Conservation (phyloP, 2,888 invertebrate species). For the Hemaris fuciformis region DNA sequence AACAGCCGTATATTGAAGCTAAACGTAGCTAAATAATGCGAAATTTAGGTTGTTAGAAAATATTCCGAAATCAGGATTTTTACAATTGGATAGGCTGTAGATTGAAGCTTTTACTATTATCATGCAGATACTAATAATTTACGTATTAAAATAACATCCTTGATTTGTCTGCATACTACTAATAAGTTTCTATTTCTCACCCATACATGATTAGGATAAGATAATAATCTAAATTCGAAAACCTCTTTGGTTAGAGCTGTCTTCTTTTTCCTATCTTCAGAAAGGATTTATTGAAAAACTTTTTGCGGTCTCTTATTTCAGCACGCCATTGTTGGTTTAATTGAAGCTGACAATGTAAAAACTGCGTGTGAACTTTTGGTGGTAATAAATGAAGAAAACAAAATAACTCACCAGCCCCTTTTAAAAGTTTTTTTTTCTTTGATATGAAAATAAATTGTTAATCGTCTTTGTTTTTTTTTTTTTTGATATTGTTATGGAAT, state of each 20-base stretch:
- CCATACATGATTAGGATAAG: not conserved
- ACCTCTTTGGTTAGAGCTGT: not conserved
- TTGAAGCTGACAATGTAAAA: not conserved
- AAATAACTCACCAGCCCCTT: not conserved
- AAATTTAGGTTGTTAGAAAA: too few species aligned
- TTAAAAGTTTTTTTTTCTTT: not conserved
- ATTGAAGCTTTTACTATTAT: too few species aligned
- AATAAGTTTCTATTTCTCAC: not conserved
- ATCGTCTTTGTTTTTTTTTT: too few species aligned
- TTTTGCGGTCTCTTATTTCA: not conserved
- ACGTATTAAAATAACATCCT: not conserved
- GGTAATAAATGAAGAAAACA: not conserved
- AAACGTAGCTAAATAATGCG: too few species aligned
- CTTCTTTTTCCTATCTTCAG: not conserved
- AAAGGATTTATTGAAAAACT: not conserved
- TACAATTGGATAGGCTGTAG: too few species aligned
- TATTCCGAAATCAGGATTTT: too few species aligned
- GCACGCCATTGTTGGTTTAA: slow-evolving; percentile 3
- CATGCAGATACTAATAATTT: not conserved
- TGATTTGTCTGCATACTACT: not conserved
- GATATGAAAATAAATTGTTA: too few species aligned
- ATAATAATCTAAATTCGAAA: slow-evolving; percentile 3
- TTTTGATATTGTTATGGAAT: not conserved
- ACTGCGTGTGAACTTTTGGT: not conserved
- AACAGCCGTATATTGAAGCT: too few species aligned